Conservation (phyloP, 2,797 vertebrate genomes). For the Schizopygopsis pylzovi region DNA sequence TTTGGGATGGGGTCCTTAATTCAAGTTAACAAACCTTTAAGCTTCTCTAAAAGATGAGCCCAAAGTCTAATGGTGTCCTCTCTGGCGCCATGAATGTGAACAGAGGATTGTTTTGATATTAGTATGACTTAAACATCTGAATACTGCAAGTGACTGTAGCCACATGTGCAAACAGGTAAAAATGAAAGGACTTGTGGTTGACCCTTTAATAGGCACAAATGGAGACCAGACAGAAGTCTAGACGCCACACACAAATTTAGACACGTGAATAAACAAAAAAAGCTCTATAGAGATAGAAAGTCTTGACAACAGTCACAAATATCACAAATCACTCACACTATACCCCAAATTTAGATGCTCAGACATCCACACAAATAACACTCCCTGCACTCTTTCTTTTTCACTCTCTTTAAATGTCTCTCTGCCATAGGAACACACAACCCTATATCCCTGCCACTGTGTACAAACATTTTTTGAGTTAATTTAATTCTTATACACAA, state of each 20-base stretch:
- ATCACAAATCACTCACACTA: slow-evolving; percentile 35
- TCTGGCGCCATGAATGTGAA: no score
- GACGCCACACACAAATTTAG: slow-evolving; percentile 30
- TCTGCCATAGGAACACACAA: slow-evolving; percentile 42
- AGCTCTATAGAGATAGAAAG: slow-evolving; percentile 2
- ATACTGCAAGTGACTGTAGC: background rate
- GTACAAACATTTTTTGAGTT: slow-evolving; percentile 40
- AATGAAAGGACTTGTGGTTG: background rate
- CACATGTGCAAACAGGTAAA: background rate
- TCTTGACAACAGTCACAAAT: slow-evolving; percentile 23
- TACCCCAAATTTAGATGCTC: slow-evolving; percentile 37
- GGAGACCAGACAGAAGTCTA: slow-evolving; percentile 15
- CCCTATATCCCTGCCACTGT: background rate
- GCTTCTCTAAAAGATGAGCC: no score
- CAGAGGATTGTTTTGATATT: no score
- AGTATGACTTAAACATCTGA: background rate
- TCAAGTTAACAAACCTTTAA: no score
- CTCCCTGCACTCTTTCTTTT: background rate
- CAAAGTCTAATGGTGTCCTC: no score
- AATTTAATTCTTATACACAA: background rate
- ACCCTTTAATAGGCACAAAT: slow-evolving; percentile 5
- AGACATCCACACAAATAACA: slow-evolving; percentile 39
- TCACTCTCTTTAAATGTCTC: background rate
- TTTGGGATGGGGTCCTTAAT: no score
- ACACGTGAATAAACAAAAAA: slow-evolving; percentile 51